Evolutionary conservation across 2,888 invertebrate species (phyloP), one percentile per base, ranked within the genome.

Genomic region (Carabus problematicus): DNA sequence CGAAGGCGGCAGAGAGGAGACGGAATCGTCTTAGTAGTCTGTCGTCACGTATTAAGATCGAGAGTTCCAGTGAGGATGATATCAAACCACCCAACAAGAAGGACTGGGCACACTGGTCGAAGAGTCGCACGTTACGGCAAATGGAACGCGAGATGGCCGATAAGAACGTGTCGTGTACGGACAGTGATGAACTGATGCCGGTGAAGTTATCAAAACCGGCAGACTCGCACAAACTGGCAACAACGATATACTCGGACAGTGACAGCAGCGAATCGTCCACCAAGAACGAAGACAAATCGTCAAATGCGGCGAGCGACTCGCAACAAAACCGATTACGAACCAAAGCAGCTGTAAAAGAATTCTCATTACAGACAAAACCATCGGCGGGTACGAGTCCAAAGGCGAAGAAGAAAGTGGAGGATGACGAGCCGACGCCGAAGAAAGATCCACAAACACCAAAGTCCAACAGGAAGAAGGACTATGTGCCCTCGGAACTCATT

Each of bases 341-440:
- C 11, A 94, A 94, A 83, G 93, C 91, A 12, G 91, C 93, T 8
- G 90, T 93, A 80, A 94, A 94, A 81, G 92, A 93, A 78, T 94
- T 94, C 77, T 87, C 91, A 52, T 84, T 86, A 11, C 79, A 78
- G 49, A 69, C 80, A 56, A 80, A 81, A 77, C 78, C 79, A 6
- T 75, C 79, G 52, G 75, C 77, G 68, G 76, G 79, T 49, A 77
- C 77, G 70, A 74, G 75, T 73, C 73, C 77, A 1, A 74, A 71
- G 54, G 75, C 78, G 71, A 72, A 74, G 71, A 72, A 49, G 73
- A 73, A 63, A 73, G 74, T 69, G 74, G 72, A 71, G 72, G 73
- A 72, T 73, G 43, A 79, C 79, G 59, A 29, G 71, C 73, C 58
- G 70, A 64, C 59, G 43, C 71, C 52, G 43, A 72, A 75, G 68